Base-by-base conservation (phyloP, 2,113 vertebrate species). In the Paraplagusia blochii region DNA sequence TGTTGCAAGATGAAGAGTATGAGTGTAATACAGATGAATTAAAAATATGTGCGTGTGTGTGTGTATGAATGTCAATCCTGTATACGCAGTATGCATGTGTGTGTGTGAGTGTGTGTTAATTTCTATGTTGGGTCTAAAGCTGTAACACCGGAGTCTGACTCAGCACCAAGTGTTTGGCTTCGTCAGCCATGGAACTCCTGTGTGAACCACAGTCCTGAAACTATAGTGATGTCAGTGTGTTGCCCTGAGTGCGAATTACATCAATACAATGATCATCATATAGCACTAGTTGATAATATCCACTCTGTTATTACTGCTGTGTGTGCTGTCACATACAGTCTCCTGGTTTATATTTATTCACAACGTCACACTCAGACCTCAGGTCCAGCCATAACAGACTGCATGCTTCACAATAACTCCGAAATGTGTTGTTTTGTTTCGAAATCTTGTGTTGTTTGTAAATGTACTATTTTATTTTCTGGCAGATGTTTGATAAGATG, bases 171-270 rank as follows among this genome's bases (percentile, higher is more conserved):
- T 81, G 76, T 80, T 83, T 83, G 14, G 73, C 59, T 68, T 61
- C 42, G 17, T 10, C 48, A 45, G 78, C 83, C 79, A 74, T 71
- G 76, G 14, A 71, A 48, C 40, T 73, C 61, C 75, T 50, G 43
- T 70, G 76, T 85, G 81, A 82, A 74, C 73, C 76, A 82, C 79
- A 78, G 80, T 80, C 74, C 57, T 80, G 42, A 69, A 74, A 74
- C 34, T 36, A 46, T 79, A 86, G 49, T 79, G 88, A 89, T 90
- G 82, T 86, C 88, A 81, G 73, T 64, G 54, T 38, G 14, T 82
- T 65, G 63, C 77, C 75, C 74, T 58, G 57, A 79, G 71, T 55
- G 73, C 69, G 69, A 69, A 72, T 72, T 67, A 79, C 58, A 29
- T 29, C 73, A 49, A 71, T 53, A 69, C 72, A 79, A 80, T 68